These are phyloP conservation scores for Ridgeia piscesae DNA, from an alignment of 1,140 invertebrate genomes.

Conservation along the genomic window DNA sequence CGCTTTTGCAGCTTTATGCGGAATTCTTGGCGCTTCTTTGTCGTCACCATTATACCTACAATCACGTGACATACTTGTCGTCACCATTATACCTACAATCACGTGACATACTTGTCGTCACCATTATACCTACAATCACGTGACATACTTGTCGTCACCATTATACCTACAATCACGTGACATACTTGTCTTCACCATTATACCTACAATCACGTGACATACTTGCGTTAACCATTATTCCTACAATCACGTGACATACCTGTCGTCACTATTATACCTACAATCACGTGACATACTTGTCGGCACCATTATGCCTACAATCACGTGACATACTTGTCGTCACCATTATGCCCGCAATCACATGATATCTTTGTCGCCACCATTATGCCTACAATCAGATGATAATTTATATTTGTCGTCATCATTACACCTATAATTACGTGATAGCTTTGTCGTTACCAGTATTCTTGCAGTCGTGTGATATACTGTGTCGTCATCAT, in stretches of 20 bases:
- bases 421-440: too few species aligned
- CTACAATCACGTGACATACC: background rate
- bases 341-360: constrained; percentile 28
- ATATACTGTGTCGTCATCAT: too few species aligned
- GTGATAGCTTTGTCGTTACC: too few species aligned
- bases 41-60: constrained; percentile 30
- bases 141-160: constrained; percentile 25
- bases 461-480: too few species aligned
- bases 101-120: constrained; percentile 20
- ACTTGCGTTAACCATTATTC: background rate
- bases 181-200: background rate
- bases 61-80: constrained; percentile 12
- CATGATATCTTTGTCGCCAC: constrained; percentile 21
- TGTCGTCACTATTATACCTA: too few species aligned
- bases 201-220: background rate
- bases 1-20: constrained; percentile 31
- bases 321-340: constrained; percentile 20
- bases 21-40: constrained; percentile 31
- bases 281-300: constrained; percentile 2
- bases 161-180: constrained; percentile 22
- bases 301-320: constrained; percentile 29
- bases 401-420: too few species aligned
- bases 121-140: constrained; percentile 26
- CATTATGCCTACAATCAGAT: constrained; percentile 26
- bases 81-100: constrained; percentile 29